Percentiles rank a stretch among this genome's conserved stretches.
These are phyloP conservation scores for Araneus ventricosus DNA, from an alignment of 1,140 invertebrate species.

Conservation along the genomic window DNA sequence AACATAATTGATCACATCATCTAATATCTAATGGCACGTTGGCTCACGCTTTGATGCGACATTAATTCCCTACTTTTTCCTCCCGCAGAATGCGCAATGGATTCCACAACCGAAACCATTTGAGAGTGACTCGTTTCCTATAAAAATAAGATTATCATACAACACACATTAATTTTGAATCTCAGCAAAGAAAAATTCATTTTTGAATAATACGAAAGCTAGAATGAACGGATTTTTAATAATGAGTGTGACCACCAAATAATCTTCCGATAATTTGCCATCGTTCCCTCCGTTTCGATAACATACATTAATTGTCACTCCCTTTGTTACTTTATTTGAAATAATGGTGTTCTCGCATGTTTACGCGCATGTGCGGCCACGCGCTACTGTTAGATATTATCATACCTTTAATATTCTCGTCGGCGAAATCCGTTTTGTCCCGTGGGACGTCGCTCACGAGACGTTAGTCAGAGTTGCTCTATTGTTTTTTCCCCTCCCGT, in stretches of 20 bases:
- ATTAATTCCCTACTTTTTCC: no score
- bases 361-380: conserved; percentile 45
- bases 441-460: not conserved
- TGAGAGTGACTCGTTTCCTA: no score
- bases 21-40: no score
- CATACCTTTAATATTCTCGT: conserved; percentile 52
- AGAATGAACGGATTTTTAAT: no score
- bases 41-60: no score
- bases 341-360: conserved; percentile 55
- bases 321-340: not conserved
- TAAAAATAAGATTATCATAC: no score
- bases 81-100: no score
- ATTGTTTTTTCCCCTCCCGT: not conserved
- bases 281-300: not conserved
- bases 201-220: no score
- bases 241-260: not conserved
- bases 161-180: no score
- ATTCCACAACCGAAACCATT: no score
- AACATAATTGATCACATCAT: no score
- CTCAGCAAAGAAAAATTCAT: no score
- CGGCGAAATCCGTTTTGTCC: conserved; percentile 11
- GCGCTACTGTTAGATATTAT: conserved; percentile 6
- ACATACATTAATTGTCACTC: conserved; percentile 10
- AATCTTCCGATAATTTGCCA: not conserved
- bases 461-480: not conserved